Conservation (phyloP, 2,888 invertebrate genomes). For the Amiota mariae region DNA sequence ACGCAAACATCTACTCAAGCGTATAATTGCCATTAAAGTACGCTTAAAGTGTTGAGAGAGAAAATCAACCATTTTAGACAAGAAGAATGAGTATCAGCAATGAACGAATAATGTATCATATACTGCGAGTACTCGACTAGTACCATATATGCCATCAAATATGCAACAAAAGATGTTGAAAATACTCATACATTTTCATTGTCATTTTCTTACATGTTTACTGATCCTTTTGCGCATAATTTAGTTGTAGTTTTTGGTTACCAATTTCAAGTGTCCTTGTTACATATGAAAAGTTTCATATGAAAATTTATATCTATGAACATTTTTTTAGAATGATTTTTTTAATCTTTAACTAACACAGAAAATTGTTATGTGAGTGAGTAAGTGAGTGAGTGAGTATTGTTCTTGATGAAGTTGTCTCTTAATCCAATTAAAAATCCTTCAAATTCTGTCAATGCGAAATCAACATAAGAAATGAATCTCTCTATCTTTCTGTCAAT, state of each 20-base stretch:
- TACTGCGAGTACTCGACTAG: no score
- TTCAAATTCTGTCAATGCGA: neutral
- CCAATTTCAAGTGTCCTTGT: neutral
- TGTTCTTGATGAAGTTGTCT: neutral
- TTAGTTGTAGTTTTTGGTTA: neutral
- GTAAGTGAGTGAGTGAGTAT: neutral
- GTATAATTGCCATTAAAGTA: slow-evolving; percentile 62
- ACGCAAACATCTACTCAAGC: slow-evolving; percentile 50
- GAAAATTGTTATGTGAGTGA: no score
- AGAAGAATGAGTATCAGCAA: slow-evolving; percentile 10
- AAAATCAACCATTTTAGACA: slow-evolving; percentile 22
- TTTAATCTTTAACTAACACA: no score
- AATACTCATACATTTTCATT: neutral
- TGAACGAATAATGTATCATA: neutral
- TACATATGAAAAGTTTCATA: slow-evolving; percentile 12
- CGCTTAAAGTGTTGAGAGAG: slow-evolving; percentile 45
- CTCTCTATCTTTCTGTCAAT: no score
- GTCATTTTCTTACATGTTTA: neutral
- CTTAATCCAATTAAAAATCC: neutral
- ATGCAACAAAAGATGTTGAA: neutral
- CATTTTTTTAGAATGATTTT: no score
- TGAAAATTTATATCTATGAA: slow-evolving; percentile 4
- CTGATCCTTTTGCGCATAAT: neutral
- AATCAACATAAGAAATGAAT: neutral
- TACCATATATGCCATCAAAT: neutral